These are phyloP conservation scores for Damaliscus lunatus DNA, from an alignment of 2,113 vertebrate species.

Conservation along the genomic window DNA sequence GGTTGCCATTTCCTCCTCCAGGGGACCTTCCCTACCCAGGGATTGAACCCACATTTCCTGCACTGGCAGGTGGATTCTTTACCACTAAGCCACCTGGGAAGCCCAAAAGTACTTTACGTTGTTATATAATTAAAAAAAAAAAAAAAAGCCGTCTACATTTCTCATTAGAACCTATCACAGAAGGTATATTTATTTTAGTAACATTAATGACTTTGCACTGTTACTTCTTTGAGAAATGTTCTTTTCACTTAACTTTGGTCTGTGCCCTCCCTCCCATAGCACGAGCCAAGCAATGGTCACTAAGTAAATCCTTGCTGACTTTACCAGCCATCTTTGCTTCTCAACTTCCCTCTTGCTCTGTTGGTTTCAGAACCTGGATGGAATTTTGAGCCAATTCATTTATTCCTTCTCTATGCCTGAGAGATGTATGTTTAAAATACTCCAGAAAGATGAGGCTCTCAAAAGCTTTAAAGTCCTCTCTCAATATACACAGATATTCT, in stretches of 20 bases:
- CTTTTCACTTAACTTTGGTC: not conserved
- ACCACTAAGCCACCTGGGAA: not conserved
- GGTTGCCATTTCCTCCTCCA: not conserved
- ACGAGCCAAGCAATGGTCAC: not conserved
- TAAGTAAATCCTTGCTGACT: not conserved
- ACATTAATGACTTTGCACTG: not conserved
- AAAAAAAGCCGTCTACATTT: not conserved
- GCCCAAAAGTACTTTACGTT: not conserved
- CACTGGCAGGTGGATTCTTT: not conserved
- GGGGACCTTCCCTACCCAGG: not conserved
- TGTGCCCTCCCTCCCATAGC: not conserved
- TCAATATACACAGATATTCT: not conserved
- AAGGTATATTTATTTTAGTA: not conserved
- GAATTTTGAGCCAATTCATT: not conserved
- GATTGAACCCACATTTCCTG: not conserved
- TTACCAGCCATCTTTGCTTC: not conserved
- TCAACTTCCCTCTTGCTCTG: not conserved
- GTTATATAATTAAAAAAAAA: not conserved
- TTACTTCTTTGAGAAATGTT: not conserved
- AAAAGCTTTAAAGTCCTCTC: not conserved
- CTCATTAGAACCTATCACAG: not conserved
- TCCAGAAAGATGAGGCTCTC: not conserved
- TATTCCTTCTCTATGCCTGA: not conserved
- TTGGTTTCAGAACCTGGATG: not conserved
- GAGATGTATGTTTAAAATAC: not conserved